Evolutionary conservation across 2,797 vertebrate genomes (phyloP).

Genomic region (Limosa lapponica): DNA sequence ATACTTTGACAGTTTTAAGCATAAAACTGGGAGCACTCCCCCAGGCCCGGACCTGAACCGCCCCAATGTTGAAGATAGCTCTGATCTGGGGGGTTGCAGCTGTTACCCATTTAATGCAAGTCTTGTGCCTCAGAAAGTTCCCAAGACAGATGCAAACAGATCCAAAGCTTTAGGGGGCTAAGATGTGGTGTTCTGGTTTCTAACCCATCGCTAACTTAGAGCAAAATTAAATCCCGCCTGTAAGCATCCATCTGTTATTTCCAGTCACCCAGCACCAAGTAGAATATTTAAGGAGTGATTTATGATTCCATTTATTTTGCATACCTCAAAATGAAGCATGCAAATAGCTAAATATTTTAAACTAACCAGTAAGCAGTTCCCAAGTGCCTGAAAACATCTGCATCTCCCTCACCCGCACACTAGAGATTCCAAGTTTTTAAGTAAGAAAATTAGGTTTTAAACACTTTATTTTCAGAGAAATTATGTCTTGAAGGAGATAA

Average conservation of each 20-base stretch:
- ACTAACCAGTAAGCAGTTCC: constrained; percentile 31
- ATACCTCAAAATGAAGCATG: constrained; percentile 50
- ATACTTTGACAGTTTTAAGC: background rate
- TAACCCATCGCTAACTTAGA: background rate
- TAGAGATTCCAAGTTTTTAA: background rate
- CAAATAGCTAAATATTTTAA: constrained; percentile 67
- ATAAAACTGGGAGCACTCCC: background rate
- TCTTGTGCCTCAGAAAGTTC: background rate
- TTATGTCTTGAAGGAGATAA: background rate
- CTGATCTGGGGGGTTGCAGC: background rate
- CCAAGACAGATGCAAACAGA: constrained; percentile 5
- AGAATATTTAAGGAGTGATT: constrained; percentile 71
- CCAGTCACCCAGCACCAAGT: constrained; percentile 47
- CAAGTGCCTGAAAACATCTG: constrained; percentile 49
- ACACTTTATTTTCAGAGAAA: constrained; percentile 19
- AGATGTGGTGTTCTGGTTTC: background rate
- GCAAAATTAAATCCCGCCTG: constrained; percentile 51
- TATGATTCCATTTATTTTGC: constrained; percentile 69
- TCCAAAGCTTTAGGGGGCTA: background rate
- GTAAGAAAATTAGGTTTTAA: constrained; percentile 11
- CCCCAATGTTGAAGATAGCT: accelerated
- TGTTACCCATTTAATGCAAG: background rate
- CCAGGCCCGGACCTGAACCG: background rate
- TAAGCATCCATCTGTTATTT: constrained; percentile 71
- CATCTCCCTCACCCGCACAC: background rate